Evolutionary conservation across 23 tunicate genomes (phyloP), one percentile per base, ranked within the genome.

Genomic region (Clavelina lepadiformis): DNA sequence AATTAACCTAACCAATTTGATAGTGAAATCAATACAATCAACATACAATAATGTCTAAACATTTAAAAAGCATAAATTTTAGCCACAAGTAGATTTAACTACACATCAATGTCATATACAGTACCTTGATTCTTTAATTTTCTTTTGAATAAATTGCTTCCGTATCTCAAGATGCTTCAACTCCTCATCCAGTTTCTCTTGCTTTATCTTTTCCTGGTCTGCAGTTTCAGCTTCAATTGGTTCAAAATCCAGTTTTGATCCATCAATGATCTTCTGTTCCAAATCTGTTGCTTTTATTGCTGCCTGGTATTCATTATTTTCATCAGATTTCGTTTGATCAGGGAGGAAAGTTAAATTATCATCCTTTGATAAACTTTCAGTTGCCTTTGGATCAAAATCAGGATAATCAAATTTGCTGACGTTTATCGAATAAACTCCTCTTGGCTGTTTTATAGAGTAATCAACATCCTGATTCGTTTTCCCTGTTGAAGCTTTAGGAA

Each of bases 391-490:
- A 19, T 44, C 28, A 41, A 26, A 41, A 21, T 44, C 45, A 2
- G 33, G 35, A 19, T 26, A 36, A 65, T 65, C 54, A 7, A 65
- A 19, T 41, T 41, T 65, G 55, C 29, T 23, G 32, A 65, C 41
- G 35, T 65, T 55, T 18, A 65, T 65, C 1, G 71, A 41, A 37
- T 65, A 65, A 11, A 55, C 28, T 44, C 71, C 71, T 45, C 45
- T 65, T 41, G 11, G 13, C 15, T 8, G 13, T 8, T 8, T 11
- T 8, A 41, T 8, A 11, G 11, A 15, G 15, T 41, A 8, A 41
- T 41, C 13, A 41, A 41, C 15, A 15, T 41, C 15, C 11, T 15
- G 11, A 15, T 41, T 15, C 49, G 11, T 41, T 15, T 41, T 11
- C 15, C 13, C 11, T 8, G 49, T 8, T 8, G 11, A 11, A 41